These are phyloP conservation scores for Drosophila ananassae DNA, from an alignment of 1,140 invertebrate genomes.

Conservation along the genomic window DNA sequence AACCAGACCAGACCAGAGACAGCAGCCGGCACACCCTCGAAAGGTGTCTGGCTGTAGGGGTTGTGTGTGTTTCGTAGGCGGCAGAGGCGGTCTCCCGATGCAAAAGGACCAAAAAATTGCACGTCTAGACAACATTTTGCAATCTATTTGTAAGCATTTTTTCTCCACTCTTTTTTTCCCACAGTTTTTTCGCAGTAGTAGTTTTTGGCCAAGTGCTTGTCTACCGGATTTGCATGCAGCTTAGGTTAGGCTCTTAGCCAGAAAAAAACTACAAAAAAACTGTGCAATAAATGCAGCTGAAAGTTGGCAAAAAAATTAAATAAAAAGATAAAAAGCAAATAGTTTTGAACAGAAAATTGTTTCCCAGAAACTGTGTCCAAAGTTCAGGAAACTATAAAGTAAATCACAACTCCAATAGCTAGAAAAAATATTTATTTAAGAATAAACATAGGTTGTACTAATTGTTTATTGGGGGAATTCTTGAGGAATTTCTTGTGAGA, in stretches of 20 bases:
- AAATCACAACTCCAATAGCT: not conserved
- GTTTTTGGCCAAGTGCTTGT: slow-evolving; percentile 49
- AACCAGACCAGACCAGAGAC: slow-evolving; percentile 15
- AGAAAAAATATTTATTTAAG: not conserved
- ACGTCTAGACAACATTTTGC: slow-evolving; percentile 66
- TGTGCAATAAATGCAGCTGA: slow-evolving; percentile 27
- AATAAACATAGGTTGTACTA: not conserved
- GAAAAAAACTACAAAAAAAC: not conserved
- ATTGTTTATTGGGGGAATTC: not conserved
- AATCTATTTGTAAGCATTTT: slow-evolving; percentile 54
- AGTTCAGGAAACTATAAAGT: not conserved
- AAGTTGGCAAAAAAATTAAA: not conserved
- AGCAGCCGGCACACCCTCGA: slow-evolving; percentile 66
- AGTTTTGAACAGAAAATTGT: not conserved
- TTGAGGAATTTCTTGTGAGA: not conserved
- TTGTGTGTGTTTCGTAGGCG: slow-evolving; percentile 17
- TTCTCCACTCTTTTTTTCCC: slow-evolving; percentile 16
- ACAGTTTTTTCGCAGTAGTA: slow-evolving; percentile 29
- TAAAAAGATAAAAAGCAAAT: slow-evolving; percentile 3
- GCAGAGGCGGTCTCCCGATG: slow-evolving; percentile 44
- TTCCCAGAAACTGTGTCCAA: not conserved
- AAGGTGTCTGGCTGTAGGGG: slow-evolving; percentile 39
- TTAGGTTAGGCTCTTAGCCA: not conserved
- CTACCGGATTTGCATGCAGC: slow-evolving; percentile 35
- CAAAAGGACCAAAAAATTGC: slow-evolving; percentile 60